Base-by-base conservation (phyloP, 1,140 invertebrate species). In the Macrosteles quadrilineatus region DNA sequence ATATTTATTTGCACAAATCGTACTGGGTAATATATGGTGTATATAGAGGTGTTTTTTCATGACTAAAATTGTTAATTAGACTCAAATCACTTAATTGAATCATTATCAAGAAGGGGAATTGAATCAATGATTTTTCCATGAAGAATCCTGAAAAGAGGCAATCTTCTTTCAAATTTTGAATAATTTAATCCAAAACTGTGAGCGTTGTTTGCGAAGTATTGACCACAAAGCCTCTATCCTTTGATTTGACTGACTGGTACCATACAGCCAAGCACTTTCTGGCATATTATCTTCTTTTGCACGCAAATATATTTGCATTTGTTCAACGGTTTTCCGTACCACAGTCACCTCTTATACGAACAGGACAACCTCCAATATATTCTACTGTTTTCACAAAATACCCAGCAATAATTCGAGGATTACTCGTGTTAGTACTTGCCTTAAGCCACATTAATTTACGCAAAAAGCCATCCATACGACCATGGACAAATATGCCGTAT, bases 381-480 rank as follows among this genome's bases (percentile, higher is more conserved):
- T 72, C 14, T 14, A 77, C 69, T 59, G 73, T 36, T 30, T 74
- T 30, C 9, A 55, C 9, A 17, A 74, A 55, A 67, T 72, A 79
- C 65, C 31, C 59, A 63, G 21, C 25, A 6, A 30, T 31, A 30
- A 63, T 27, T 14, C 29, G 77, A 76, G 75, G 74, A 40, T 78
- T 55, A 69, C 71, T 80, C 63, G 73, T 79, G 25, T 76, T 74
- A 11, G 36, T 67, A 25, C 53, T 29, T 30, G 71, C 73, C 47
- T 77, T 40, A 3, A 78, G 31, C 77, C 77, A 79, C 29, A 79
- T 45, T 12, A 79, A 59, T 11, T 73, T 62, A 30, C 74, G 50
- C 9, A 75, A 78, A 69, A 75, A 79, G 0, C 78, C 78, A 71
- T 79, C 76, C 11, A 80, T 76, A 43, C 75, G 76, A 4, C 73